Conservation (phyloP, 2,888 invertebrate genomes). For the Urechis unicinctus region DNA sequence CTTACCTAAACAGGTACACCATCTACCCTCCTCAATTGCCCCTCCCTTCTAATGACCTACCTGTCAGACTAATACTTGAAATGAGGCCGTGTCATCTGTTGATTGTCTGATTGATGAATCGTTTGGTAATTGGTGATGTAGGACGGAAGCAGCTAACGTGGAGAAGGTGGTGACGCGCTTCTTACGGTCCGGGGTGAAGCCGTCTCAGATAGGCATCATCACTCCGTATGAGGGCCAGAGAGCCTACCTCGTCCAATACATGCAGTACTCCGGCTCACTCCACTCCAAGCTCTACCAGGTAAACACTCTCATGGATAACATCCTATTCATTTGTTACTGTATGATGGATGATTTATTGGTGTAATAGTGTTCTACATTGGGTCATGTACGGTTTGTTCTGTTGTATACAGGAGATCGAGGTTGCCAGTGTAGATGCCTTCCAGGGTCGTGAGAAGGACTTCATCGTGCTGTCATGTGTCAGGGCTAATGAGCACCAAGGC, state of each 20-base stretch:
- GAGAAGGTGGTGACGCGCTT: conserved; percentile 96
- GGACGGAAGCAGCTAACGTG: conserved; percentile 97
- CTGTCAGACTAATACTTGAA: too few relatives aligned
- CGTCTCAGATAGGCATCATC: conserved; percentile 93
- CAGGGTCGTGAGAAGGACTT: conserved; percentile 98
- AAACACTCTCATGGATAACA: conserved; percentile 11
- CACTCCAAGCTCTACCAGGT: conserved; percentile 84
- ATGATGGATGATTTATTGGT: too few relatives aligned
- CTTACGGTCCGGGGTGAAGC: conserved; percentile 86
- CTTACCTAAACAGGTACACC: conserved; percentile 75
- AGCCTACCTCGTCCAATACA: conserved; percentile 92
- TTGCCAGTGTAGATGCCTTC: conserved; percentile 98
- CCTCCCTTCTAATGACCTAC: too few relatives aligned
- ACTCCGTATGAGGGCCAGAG: conserved; percentile 99
- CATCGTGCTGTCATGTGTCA: conserved; percentile 97
- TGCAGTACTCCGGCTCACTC: conserved; percentile 96
- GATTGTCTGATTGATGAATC: neutral
- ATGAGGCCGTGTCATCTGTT: too few relatives aligned
- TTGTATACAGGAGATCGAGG: conserved; percentile 81
- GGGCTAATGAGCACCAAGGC: conserved; percentile 97
- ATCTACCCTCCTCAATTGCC: neutral
- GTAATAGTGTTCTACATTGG: neutral
- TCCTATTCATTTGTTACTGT: too few relatives aligned
- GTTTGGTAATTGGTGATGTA: conserved; percentile 13
- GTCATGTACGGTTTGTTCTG: neutral